Base-by-base conservation (phyloP, 2,113 vertebrate genomes). In the Numida meleagris region DNA sequence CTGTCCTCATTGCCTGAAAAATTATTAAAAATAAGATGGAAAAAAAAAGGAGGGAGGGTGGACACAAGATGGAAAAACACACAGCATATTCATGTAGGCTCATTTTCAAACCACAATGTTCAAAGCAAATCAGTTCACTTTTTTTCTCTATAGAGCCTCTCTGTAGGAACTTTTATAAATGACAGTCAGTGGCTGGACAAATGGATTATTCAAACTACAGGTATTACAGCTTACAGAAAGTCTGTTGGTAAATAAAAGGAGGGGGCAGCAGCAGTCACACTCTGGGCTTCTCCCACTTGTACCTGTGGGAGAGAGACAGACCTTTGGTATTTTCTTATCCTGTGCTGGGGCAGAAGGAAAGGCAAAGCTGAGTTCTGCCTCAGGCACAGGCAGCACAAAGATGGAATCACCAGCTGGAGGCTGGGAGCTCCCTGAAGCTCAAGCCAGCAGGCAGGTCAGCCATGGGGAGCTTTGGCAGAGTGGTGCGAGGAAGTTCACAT, bases 401-500 rank as follows among this genome's bases (percentile, higher is more conserved):
- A 66, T 17, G 85, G 71, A 82, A 87, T 92, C 61, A 65, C 73
- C 85, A 93, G 82, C 93, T 83, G 86, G 89, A 68, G 85, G 31
- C 36, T 77, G 79, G 74, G 76, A 89, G 88, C 57, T 88, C 92
- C 92, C 63, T 71, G 93, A 65, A 88, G 76, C 89, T 86, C 27
- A 42, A 66, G 86, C 58, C 50, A 82, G 76, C 66, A 85, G 58
- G 82, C 82, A n/a, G 95, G 87, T 91, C 93, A 93, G 81, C 82
- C 61, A 4, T 9, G 80, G 93, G 84, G 87, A 86, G 83, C 80
- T 86, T 80, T 93, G 95, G 84, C 91, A 80, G 89, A 71, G 81
- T 8, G 79, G 48, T 20, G 79, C 79, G 71, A 91, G 92, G 90
- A 92, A 91, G 83, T 63, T 94, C 89, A 62, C 95, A 93, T 88